phyloP scores from a whole-genome alignment of 1,140 invertebrate genomes.

The Tetramorium alpestre region DNA sequence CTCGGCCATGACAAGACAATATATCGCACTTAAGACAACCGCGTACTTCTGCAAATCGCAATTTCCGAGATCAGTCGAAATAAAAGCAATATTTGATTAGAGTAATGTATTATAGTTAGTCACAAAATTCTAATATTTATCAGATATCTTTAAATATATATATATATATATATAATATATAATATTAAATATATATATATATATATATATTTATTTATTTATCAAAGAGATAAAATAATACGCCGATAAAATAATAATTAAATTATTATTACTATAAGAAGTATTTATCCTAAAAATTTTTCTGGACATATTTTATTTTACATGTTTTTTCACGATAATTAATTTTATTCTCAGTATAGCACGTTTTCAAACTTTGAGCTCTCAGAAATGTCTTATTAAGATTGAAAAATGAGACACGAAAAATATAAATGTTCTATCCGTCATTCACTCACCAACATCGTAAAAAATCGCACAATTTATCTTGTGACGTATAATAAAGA shows the following conservation, averaged over 20 bases:
- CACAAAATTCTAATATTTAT: neutral
- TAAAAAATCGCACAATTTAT: neutral
- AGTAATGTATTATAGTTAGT: neutral
- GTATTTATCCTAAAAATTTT: neutral
- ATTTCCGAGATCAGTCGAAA: constrained; percentile 21
- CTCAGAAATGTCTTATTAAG: neutral
- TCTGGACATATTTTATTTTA: neutral
- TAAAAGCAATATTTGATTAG: neutral
- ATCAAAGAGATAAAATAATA: neutral
- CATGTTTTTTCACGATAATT: neutral
- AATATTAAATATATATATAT: no score
- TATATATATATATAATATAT: no score
- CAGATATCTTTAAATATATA: neutral
- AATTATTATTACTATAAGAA: neutral
- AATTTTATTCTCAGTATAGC: neutral
- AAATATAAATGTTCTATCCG: neutral
- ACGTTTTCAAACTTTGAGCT: neutral
- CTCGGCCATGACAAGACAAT: constrained; percentile 53
- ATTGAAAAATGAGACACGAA: neutral
- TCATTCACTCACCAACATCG: constrained; percentile 72
- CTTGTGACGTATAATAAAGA: constrained; percentile 5
- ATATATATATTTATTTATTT: no score
- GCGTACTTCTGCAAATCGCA: constrained; percentile 67
- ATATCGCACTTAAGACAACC: constrained; percentile 45
- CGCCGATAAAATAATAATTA: neutral